phyloP scores from a whole-genome alignment of 2,797 vertebrate species.

The Aeoliscus strigatus region DNA sequence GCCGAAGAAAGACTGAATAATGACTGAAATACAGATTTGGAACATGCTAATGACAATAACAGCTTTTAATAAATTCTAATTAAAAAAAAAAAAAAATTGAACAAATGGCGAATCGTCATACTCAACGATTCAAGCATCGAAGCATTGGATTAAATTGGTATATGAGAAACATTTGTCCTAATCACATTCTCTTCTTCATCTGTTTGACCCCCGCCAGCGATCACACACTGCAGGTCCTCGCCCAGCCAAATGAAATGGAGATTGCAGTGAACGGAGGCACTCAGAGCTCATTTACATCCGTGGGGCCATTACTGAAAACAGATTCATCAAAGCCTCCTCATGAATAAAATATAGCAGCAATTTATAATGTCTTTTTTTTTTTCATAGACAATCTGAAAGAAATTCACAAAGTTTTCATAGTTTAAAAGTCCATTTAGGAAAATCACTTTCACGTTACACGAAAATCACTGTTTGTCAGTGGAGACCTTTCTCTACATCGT shows the following conservation, averaged over 20 bases:
- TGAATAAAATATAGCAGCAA: constrained; percentile 67
- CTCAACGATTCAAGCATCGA: not conserved
- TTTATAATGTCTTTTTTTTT: constrained; percentile 55
- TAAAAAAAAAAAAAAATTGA: no score
- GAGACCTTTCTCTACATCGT: no score
- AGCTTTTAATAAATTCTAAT: constrained; percentile 1
- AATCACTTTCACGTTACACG: not conserved
- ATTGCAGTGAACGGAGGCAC: constrained; percentile 52
- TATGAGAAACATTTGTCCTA: constrained; percentile 19
- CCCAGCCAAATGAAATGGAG: constrained; percentile 62
- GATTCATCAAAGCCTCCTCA: constrained; percentile 61
- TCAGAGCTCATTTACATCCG: constrained; percentile 65
- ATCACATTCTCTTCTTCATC: constrained; percentile 28
- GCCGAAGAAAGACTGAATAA: constrained; percentile 27
- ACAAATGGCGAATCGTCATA: no score
- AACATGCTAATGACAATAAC: constrained; percentile 7
- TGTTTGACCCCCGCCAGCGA: constrained; percentile 20
- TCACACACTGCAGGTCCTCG: constrained; percentile 24
- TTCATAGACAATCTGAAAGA: constrained; percentile 49
- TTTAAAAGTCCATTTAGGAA: constrained; percentile 6
- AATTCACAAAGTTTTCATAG: constrained; percentile 3
- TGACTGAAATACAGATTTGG: constrained; percentile 8
- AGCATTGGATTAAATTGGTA: not conserved
- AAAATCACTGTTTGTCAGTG: no score
- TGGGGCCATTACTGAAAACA: constrained; percentile 55